Base-by-base conservation (phyloP, 64 coral and sea anemone genomes). In the Astreopora myriophthalma region DNA sequence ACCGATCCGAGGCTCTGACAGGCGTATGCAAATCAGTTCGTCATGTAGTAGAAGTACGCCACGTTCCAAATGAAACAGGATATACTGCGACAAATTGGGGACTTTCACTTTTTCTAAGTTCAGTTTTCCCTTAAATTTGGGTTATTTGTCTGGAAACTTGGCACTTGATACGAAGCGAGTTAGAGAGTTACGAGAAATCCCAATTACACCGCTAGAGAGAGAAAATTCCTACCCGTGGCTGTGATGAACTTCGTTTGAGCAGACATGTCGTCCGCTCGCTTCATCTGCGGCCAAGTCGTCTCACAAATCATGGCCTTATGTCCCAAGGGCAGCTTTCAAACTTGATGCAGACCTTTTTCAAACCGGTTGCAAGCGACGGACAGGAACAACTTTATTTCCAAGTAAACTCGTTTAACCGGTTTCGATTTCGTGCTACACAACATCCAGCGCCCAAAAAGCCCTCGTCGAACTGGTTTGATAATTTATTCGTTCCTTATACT, bases 351-450 rank as follows among this genome's bases (percentile, higher is more conserved):
- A 39, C 52, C 57, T 64, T 63, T 37, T 82, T 22, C 30, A 82
- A 82, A 82, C 79, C 48, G 79, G 79, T 82, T 80, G 33, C 19
- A 38, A 33, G 31, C 51, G 51, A 33, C 33, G 34, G 19, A 14
- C 52, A 20, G 34, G 79, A 55, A 33, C 34, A 63, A 63, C 1
- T 64, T 63, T 57, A 14, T 55, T 63, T 82, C 79, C 27, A 60
- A 64, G 57, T 37, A 64, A 82, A 82, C 79, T 82, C 32, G 79
- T 82, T 82, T 82, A 52, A 82, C 79, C 79, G 79, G 79, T 82
- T 82, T 82, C 79, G 52, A 33, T 82, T 64, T 82, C 48, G 79
- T n/a, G 55, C 55, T 38, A 30, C 3, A 24, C 27, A 51, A 77
- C 27, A 8, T 17, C 19, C 44, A 0, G 2, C 36, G 20, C 44